Conservation (phyloP, 1,140 invertebrate species). For the Sarcophaga bullata region DNA sequence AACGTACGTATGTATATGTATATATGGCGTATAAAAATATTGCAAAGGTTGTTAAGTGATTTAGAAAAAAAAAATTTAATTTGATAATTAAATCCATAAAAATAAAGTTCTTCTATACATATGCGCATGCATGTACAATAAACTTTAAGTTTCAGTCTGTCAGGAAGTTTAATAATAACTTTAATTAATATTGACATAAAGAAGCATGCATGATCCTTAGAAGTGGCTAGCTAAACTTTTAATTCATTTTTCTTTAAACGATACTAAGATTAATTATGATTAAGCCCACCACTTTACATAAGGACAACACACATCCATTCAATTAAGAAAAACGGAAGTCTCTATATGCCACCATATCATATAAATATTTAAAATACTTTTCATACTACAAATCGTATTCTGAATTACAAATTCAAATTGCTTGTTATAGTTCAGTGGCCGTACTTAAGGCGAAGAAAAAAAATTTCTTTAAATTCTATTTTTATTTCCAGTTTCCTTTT, state of each 20-base stretch:
- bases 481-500: no score
- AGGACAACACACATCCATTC: background rate
- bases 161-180: background rate
- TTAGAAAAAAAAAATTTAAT: background rate
- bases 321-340: no score
- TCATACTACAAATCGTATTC: no score
- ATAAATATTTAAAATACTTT: no score
- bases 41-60: background rate
- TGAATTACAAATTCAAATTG: no score
- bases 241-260: background rate
- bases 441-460: no score
- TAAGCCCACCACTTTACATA: background rate
- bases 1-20: no score
- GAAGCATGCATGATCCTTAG: background rate
- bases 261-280: slow-evolving; percentile 30
- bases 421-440: no score
- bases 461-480: no score
- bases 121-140: background rate
- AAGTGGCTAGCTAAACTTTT: background rate
- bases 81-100: background rate
- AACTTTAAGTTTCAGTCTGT: background rate
- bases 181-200: slow-evolving; percentile 31
- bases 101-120: background rate
- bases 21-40: no score
- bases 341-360: no score